Evolutionary conservation across 2,888 invertebrate species (phyloP).

Genomic region (Chrysodeixis includens): DNA sequence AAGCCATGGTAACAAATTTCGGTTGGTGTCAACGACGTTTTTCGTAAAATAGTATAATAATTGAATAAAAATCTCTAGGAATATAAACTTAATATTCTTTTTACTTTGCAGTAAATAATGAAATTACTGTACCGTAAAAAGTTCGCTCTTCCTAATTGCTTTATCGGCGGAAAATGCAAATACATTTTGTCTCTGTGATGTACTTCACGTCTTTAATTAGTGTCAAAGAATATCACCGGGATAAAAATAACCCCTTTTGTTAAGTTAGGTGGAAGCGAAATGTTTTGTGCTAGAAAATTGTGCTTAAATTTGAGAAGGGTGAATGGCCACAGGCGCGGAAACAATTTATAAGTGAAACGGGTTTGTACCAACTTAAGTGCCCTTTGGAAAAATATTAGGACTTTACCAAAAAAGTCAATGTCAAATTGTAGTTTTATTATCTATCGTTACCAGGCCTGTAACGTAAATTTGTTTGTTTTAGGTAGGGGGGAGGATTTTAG

Average conservation of each 20-base stretch:
- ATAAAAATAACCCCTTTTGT: constrained; percentile 2
- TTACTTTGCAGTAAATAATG: background rate
- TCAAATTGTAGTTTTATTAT: background rate
- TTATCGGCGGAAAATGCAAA: constrained; percentile 2
- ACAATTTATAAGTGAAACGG: background rate
- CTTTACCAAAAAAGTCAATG: background rate
- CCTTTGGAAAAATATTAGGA: background rate
- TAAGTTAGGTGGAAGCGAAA: background rate
- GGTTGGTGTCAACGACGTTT: background rate
- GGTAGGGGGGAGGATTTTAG: too few species aligned
- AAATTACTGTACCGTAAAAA: background rate
- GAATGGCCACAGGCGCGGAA: background rate
- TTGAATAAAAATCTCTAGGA: background rate
- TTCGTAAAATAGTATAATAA: background rate
- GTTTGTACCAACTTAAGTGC: background rate
- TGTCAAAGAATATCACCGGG: background rate
- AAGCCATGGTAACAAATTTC: too few species aligned
- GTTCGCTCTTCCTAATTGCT: background rate
- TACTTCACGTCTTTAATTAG: background rate
- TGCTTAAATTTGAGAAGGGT: background rate
- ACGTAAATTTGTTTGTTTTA: too few species aligned
- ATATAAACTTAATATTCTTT: background rate
- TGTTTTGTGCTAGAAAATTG: constrained; percentile 1
- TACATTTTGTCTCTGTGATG: background rate
- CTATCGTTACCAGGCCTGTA: background rate